phyloP scores from a whole-genome alignment of 2,113 vertebrate species.

The Arothron firmamentum region DNA sequence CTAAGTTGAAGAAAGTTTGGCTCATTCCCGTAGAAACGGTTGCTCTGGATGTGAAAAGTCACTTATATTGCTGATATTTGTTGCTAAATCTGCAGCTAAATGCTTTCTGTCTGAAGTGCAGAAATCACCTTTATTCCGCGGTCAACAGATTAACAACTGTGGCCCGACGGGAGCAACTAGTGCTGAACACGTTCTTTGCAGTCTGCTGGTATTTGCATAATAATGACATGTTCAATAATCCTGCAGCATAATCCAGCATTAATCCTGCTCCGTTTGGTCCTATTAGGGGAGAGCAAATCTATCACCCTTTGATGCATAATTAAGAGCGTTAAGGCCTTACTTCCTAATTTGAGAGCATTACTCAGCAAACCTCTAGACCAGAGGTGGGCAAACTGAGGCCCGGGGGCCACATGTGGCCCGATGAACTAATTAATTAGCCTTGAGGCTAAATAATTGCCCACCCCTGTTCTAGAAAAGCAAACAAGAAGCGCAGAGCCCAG shows the following conservation, averaged over 20 bases:
- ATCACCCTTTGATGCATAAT: conserved; percentile 34
- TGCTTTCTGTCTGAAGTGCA: neutral
- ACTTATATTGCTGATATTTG: no score
- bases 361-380: conserved; percentile 12
- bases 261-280: conserved; percentile 37
- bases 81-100: no score
- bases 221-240: conserved; percentile 36
- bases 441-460: no score
- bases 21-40: no score
- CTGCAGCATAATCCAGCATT: conserved; percentile 24
- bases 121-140: neutral
- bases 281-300: conserved; percentile 31
- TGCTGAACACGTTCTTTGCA: conserved; percentile 1
- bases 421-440: no score
- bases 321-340: conserved; percentile 31
- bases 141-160: conserved; percentile 22
- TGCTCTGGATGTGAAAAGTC: no score
- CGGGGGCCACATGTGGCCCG: no score
- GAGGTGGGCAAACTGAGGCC: no score
- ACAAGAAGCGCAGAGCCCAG: conserved; percentile 2
- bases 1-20: no score
- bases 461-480: no score
- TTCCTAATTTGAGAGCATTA: conserved; percentile 24
- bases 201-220: conserved; percentile 5
- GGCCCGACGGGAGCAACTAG: conserved; percentile 1